Percentiles rank a stretch among this genome's conserved stretches.
Evolutionary conservation across 2,888 invertebrate genomes (phyloP).

Genomic region (Lochmaea capreae): DNA sequence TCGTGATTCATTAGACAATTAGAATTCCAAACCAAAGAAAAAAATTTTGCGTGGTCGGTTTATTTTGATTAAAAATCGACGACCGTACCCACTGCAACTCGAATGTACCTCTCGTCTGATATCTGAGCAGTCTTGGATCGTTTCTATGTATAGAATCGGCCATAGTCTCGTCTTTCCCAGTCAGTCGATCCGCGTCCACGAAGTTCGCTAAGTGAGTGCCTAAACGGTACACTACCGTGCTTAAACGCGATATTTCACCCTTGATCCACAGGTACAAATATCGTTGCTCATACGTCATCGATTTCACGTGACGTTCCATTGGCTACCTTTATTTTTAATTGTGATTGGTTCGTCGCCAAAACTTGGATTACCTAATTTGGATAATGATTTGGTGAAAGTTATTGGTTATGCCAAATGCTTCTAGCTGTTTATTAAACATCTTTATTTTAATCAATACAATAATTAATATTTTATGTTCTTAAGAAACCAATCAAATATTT

Average conservation of each 20-base stretch:
- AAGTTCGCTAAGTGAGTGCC: slow-evolving; percentile 51
- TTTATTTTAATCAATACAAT: background rate
- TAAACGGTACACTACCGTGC: slow-evolving; percentile 56
- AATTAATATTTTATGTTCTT: background rate
- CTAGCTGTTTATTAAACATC: background rate
- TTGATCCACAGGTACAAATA: slow-evolving; percentile 62
- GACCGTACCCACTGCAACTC: slow-evolving; percentile 36
- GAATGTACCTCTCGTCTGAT: slow-evolving; percentile 36
- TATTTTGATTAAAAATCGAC: slow-evolving; percentile 37
- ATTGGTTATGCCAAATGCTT: background rate
- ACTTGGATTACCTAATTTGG: slow-evolving; percentile 31
- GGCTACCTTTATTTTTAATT: slow-evolving; percentile 25
- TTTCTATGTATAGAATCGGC: slow-evolving; percentile 56
- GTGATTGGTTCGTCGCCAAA: slow-evolving; percentile 28
- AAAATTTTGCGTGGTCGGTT: slow-evolving; percentile 31
- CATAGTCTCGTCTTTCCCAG: slow-evolving; percentile 51
- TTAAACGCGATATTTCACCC: slow-evolving; percentile 57
- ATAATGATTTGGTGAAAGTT: slow-evolving; percentile 16
- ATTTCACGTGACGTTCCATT: slow-evolving; percentile 26
- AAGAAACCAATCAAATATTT: too few relatives aligned
- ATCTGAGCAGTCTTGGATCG: slow-evolving; percentile 44
- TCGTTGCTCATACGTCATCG: slow-evolving; percentile 45
- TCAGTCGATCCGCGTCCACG: slow-evolving; percentile 58
- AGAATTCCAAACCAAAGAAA: slow-evolving; percentile 13
- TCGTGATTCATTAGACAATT: slow-evolving; percentile 14